Evolutionary conservation across 2,113 vertebrate genomes (phyloP), one percentile per base, ranked within the genome.

Genomic region (Penelope pileata): DNA sequence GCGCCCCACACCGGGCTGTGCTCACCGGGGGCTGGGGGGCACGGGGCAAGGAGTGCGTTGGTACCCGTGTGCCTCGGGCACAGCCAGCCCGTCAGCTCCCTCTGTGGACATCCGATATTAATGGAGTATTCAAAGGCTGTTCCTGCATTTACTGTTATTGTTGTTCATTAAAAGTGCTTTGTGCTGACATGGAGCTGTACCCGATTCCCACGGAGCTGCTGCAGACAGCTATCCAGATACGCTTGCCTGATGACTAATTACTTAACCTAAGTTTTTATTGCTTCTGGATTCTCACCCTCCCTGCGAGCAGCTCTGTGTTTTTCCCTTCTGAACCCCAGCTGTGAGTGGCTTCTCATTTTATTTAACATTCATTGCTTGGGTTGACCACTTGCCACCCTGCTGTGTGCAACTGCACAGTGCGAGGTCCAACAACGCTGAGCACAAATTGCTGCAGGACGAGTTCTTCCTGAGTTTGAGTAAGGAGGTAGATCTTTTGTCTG

Each of bases 251-350:
- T 96, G 88, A 92, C 32, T 93, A 67, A 93, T 54, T 51, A 45
- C 43, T 76, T 43, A 77, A 29, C 42, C 62, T 53, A 21, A 45
- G 36, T n/a, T 89, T 87, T 48, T 72, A 27, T 56, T 90, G 56
- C 51, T 90, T 42, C 74, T 75, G n/a, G 60, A 30, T 95, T 94
- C 72, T 88, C 68, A 91, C 85, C 88, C 88, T 94, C 68, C 81
- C 56, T 77, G 30, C 24, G 40, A 77, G 66, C 22, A 67, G 56
- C 60, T 76, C 75, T 81, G 74, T 54, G 83, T 79, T 93, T 93
- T 94, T 79, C 83, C 70, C 15, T 60, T 86, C 76, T 43, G 53
- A 69, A 56, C 36, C 27, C 50, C 67, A 62, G 72, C 78, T 90
- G 10, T 17, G 48, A 73, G 83, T 83, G 91, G 45, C 63, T 92